These are phyloP conservation scores for Pantala flavescens DNA, from an alignment of 1,140 invertebrate species.

Conservation along the genomic window DNA sequence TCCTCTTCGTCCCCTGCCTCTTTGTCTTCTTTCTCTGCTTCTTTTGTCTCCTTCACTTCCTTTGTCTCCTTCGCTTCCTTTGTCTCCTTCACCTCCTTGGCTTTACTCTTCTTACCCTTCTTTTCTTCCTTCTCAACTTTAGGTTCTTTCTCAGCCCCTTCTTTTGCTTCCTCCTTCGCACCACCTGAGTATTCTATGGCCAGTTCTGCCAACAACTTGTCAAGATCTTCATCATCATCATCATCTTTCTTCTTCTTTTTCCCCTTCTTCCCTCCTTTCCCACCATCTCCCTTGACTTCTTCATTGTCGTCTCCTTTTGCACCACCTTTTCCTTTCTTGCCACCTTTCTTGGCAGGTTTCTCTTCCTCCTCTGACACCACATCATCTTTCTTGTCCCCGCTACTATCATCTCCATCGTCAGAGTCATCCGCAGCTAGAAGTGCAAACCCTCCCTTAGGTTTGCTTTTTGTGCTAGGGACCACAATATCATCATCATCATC, in stretches of 20 bases:
- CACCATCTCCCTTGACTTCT: constrained; percentile 34
- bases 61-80: constrained; percentile 28
- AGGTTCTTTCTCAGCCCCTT: constrained; percentile 22
- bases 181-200: constrained; percentile 62
- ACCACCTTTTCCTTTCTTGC: constrained; percentile 33
- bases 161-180: constrained; percentile 33
- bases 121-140: constrained; percentile 33
- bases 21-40: constrained; percentile 39
- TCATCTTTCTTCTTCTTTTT: constrained; percentile 66
- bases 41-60: constrained; percentile 30
- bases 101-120: constrained; percentile 38
- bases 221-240: constrained; percentile 74
- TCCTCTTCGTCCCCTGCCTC: constrained; percentile 23
- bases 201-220: constrained; percentile 70
- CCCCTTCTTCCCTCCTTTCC: constrained; percentile 46
- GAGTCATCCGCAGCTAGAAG: constrained; percentile 11
- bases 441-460: constrained; percentile 13
- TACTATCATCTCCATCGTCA: constrained; percentile 12
- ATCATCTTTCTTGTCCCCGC: constrained; percentile 16
- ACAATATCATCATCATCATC: constrained; percentile 11
- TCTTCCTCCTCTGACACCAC: constrained; percentile 25
- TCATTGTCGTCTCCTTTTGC: constrained; percentile 24
- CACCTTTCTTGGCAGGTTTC: constrained; percentile 30
- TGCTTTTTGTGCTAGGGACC: constrained; percentile 13
- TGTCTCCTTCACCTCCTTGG: constrained; percentile 24